These are phyloP conservation scores for Carposina sasakii DNA, from an alignment of 1,140 invertebrate genomes.

Conservation along the genomic window DNA sequence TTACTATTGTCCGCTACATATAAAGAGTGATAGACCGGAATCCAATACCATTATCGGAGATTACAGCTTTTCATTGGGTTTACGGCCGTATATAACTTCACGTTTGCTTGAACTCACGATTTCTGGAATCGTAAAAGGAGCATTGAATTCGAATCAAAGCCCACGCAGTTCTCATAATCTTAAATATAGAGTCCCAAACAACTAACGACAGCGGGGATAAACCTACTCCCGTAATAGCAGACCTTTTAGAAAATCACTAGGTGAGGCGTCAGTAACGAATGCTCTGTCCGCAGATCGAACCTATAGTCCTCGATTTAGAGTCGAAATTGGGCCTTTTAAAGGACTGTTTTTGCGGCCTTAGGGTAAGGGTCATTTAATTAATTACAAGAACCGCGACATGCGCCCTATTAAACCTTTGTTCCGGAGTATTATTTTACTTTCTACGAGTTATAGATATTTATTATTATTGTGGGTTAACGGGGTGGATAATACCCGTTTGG, in stretches of 20 bases:
- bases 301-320: conserved; percentile 17
- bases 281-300: too few relatives aligned
- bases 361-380: conserved; percentile 47
- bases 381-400: conserved; percentile 41
- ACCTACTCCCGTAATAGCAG: conserved; percentile 29
- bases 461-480: conserved; percentile 22
- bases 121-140: too few relatives aligned
- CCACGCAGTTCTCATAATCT: conserved; percentile 17
- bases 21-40: too few relatives aligned
- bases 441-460: conserved; percentile 23
- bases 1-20: too few relatives aligned
- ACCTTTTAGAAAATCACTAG: conserved; percentile 34
- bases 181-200: conserved; percentile 26
- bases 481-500: conserved; percentile 12
- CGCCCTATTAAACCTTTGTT: conserved; percentile 42
- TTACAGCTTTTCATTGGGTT: too few relatives aligned
- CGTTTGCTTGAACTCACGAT: too few relatives aligned
- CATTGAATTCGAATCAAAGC: conserved; percentile 7
- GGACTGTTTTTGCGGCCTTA: conserved; percentile 20
- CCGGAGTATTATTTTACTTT: conserved; percentile 33
- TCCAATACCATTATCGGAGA: too few relatives aligned
- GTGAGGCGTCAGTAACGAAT: conserved; percentile 32
- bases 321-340: conserved; percentile 18
- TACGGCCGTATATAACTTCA: too few relatives aligned
- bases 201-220: conserved; percentile 24